phyloP scores from a whole-genome alignment of 2,888 invertebrate genomes.

The Eristalis pertinax region DNA sequence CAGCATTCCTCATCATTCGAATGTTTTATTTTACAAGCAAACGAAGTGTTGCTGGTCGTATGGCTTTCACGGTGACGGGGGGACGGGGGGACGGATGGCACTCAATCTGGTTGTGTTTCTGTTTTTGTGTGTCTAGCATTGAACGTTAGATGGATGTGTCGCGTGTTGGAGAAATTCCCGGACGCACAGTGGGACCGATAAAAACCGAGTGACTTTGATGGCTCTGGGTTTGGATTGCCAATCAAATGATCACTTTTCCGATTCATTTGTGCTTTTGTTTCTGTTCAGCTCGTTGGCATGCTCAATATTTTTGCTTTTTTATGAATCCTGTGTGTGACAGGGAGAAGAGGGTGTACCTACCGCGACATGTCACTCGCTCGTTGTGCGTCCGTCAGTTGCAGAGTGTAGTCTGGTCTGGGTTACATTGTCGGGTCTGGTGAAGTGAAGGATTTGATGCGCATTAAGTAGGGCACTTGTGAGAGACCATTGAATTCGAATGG shows the following conservation, averaged over 20 bases:
- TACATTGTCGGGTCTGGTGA: neutral
- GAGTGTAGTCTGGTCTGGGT: neutral
- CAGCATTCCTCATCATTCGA: conserved; percentile 63
- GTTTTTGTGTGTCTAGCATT: neutral
- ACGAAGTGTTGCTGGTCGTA: neutral
- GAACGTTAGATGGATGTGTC: conserved; percentile 10
- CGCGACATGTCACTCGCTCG: neutral
- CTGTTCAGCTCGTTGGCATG: neutral
- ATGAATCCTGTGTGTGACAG: neutral
- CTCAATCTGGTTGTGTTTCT: conserved; percentile 38
- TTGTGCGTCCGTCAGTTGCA: neutral
- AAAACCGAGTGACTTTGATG: conserved; percentile 13
- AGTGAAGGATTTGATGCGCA: neutral
- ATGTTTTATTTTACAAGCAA: conserved; percentile 56
- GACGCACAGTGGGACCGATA: conserved; percentile 23
- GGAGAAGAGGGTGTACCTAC: neutral
- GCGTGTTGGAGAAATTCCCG: conserved; percentile 13
- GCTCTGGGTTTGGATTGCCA: conserved; percentile 1
- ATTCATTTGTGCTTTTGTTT: neutral
- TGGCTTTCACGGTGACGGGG: neutral
- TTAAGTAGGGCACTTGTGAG: neutral
- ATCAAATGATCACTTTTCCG: conserved; percentile 12
- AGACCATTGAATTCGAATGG: neutral
- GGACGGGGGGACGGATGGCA: conserved; percentile 21
- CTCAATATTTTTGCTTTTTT: neutral